Percentiles rank a stretch among this genome's conserved stretches.
These are phyloP conservation scores for Pangasianodon hypophthalmus DNA, from an alignment of 2,113 vertebrate species.

Conservation along the genomic window DNA sequence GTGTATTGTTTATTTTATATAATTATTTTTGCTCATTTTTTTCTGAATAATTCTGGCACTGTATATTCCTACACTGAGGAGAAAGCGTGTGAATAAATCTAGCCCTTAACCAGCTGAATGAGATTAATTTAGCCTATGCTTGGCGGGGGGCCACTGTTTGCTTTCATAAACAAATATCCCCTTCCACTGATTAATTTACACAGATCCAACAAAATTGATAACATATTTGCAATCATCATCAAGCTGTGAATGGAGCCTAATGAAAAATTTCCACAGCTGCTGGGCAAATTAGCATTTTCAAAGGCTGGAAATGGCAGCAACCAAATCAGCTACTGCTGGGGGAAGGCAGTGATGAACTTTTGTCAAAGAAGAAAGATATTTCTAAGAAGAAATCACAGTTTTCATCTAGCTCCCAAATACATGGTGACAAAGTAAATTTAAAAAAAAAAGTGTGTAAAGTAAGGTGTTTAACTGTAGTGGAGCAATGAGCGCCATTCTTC, in stretches of 20 bases:
- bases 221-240: constrained; percentile 57
- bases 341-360: constrained; percentile 25
- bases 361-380: not conserved
- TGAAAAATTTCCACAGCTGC: constrained; percentile 54
- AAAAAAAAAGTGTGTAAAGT: not conserved
- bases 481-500: no score
- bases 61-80: not conserved
- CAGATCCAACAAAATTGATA: constrained; percentile 50
- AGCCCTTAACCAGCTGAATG: constrained; percentile 21
- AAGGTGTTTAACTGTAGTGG: not conserved
- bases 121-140: constrained; percentile 30
- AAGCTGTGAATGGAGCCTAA: constrained; percentile 52
- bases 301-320: constrained; percentile 37
- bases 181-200: constrained; percentile 51
- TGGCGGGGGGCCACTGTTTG: constrained; percentile 34
- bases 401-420: not conserved
- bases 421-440: not conserved
- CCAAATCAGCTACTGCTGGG: constrained; percentile 13
- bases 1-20: not conserved
- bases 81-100: constrained; percentile 6
- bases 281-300: constrained; percentile 53
- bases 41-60: not conserved
- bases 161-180: constrained; percentile 52
- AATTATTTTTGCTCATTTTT: not conserved
- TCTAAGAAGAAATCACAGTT: not conserved